Evolutionary conservation across 2,888 invertebrate species (phyloP).

Genomic region (Odontocolon sp.): DNA sequence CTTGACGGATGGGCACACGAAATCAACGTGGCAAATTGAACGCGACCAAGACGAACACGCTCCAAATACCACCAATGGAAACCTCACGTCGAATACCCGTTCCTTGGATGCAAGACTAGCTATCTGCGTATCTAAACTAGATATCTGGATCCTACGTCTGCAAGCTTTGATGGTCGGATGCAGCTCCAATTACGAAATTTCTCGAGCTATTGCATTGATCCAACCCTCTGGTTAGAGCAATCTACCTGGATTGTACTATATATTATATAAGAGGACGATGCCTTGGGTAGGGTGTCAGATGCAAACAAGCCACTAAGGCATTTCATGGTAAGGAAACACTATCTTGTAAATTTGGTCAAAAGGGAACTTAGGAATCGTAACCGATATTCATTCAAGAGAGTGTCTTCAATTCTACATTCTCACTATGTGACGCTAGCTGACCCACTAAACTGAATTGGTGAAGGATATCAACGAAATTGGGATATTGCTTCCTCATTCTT

Average conservation of each 20-base stretch:
- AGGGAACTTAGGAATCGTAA: not conserved
- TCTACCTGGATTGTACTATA: too few species aligned
- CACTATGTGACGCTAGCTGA: too few species aligned
- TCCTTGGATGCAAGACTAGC: not conserved
- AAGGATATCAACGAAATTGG: too few species aligned
- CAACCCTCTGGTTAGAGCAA: conserved; percentile 22
- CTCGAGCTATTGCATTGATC: conserved; percentile 53
- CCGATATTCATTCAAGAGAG: too few species aligned
- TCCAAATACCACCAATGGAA: conserved; percentile 54
- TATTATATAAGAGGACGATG: not conserved
- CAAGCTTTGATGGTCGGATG: conserved; percentile 43
- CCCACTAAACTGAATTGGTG: too few species aligned
- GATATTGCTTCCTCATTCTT: too few species aligned
- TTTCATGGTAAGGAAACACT: conserved; percentile 24
- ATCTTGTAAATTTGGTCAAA: not conserved
- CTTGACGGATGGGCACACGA: conserved; percentile 32
- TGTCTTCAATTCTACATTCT: too few species aligned
- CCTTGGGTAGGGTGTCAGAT: conserved; percentile 1
- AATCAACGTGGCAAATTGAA: conserved; percentile 56
- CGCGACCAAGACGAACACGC: conserved; percentile 46
- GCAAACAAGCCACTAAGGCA: not conserved
- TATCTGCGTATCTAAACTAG: too few species aligned
- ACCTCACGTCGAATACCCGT: conserved; percentile 25
- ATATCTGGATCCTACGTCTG: too few species aligned
- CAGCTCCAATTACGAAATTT: conserved; percentile 56